Evolutionary conservation across 53 echinoderm and acorn worm species (phyloP).

Genomic region (Crossaster papposus): DNA sequence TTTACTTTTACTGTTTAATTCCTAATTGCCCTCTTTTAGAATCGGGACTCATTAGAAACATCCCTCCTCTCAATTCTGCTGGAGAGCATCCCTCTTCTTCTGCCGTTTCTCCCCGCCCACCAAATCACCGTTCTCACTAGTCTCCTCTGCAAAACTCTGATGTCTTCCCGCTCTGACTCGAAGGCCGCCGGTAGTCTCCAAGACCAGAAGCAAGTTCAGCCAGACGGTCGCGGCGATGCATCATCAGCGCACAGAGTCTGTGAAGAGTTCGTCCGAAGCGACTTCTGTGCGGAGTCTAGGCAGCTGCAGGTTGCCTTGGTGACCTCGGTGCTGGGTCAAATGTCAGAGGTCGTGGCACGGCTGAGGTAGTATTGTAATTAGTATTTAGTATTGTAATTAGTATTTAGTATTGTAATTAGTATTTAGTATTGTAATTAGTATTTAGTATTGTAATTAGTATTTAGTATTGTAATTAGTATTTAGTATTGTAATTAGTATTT

Average conservation of each 20-base stretch:
- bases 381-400: too few species aligned
- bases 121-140: slow-evolving; percentile 13
- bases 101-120: slow-evolving; percentile 30
- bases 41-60: background rate
- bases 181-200: slow-evolving; percentile 17
- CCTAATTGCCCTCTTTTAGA: too few species aligned
- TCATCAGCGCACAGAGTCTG: slow-evolving; percentile 22
- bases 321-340: slow-evolving; percentile 45
- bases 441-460: too few species aligned
- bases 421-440: too few species aligned
- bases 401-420: too few species aligned
- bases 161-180: background rate
- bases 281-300: slow-evolving; percentile 79
- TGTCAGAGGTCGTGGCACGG: slow-evolving; percentile 39
- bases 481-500: too few species aligned
- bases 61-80: slow-evolving; percentile 11
- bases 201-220: slow-evolving; percentile 8
- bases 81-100: slow-evolving; percentile 11
- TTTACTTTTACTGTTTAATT: too few species aligned
- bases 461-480: too few species aligned
- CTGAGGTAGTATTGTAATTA: too few species aligned
- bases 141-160: slow-evolving; percentile 29
- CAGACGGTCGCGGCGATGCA: too few species aligned
- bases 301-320: slow-evolving; percentile 69
- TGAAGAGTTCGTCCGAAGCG: slow-evolving; percentile 54